Base-by-base conservation (phyloP, 2,797 vertebrate genomes). In the Dendrocincla tyrannina region DNA sequence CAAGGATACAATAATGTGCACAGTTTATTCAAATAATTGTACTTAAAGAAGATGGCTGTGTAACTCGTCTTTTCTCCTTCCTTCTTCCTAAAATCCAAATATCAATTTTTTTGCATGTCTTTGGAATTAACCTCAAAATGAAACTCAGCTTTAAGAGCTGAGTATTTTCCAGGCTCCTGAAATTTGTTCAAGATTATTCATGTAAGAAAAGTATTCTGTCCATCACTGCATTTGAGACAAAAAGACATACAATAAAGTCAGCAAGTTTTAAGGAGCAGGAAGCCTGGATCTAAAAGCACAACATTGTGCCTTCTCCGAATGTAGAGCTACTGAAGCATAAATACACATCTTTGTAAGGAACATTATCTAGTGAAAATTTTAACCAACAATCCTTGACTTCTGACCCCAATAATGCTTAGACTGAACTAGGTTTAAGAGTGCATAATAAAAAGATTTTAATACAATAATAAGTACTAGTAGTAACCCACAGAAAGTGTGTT, bases 31-130 rank as follows among this genome's bases (percentile, higher is more conserved):
- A 49, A 32, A 68, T 35, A 64, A 83, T 11, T 19, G 14, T 11
- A 33, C 28, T 73, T 73, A 72, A 86, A 91, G 47, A 5, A 44
- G 28, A 82, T 49, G 24, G 6, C 42, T 28, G 9, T 49, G 18
- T 19, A 75, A 53, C 19, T 41, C 33, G 32, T 60, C 1, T 49
- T 63, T 52, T 52, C 28, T 7, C 14, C 44, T 39, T 78, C 11
- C 27, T 37, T 66, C 66, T 62, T 24, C 23, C 55, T 80, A 27
- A 91, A 88, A 56, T 59, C 13, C 60, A 35, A 85, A 30, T 59
- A 72, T 22, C 16, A 33, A 3, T 1, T 8, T 20, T 72, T 91
- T 52, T 73, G 27, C 22, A 73, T 0, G 0, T 60, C 37, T 73
- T 73, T 44, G 60, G 41, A 84, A 84, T 56, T 42, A 80, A 76